Conservation (phyloP, 2,888 invertebrate species). For the Stenolophus ochropezus region DNA sequence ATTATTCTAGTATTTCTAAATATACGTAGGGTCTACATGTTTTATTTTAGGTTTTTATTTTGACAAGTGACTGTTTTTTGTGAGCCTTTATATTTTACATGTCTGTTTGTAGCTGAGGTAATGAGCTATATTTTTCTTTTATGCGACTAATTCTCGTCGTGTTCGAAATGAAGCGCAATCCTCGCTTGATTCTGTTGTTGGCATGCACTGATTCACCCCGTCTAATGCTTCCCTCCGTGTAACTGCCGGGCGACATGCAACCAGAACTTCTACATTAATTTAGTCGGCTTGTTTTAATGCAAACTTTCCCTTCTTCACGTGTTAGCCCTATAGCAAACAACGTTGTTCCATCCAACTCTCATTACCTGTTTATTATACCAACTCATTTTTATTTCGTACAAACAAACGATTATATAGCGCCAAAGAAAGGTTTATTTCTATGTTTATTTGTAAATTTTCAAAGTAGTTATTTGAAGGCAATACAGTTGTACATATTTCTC, state of each 20-base stretch:
- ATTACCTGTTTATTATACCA: conserved; percentile 26
- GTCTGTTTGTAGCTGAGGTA: too few species aligned
- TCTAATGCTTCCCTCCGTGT: conserved; percentile 46
- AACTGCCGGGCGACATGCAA: conserved; percentile 56
- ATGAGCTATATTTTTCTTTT: not conserved
- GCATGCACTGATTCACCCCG: conserved; percentile 22
- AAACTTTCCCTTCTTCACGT: conserved; percentile 49
- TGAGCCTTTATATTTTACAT: too few species aligned
- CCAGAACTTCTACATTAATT: conserved; percentile 57
- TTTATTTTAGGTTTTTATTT: too few species aligned
- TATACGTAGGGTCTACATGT: too few species aligned
- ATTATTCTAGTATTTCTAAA: too few species aligned
- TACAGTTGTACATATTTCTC: too few species aligned
- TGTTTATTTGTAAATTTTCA: not conserved
- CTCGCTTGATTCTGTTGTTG: not conserved
- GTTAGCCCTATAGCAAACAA: conserved; percentile 8
- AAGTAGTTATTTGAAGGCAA: too few species aligned
- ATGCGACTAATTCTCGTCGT: not conserved
- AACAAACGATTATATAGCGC: not conserved
- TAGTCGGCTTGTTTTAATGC: conserved; percentile 44
- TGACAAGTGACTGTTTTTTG: not conserved
- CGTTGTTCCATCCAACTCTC: conserved; percentile 29
- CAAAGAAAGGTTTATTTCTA: not conserved
- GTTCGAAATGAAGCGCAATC: not conserved
- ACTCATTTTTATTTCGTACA: conserved; percentile 11